A percentile compares a stretch with the other conserved stretches of the same genome.
Conservation (phyloP, 2,113 vertebrate species). For the Lycocorax pyrrhopterus region DNA sequence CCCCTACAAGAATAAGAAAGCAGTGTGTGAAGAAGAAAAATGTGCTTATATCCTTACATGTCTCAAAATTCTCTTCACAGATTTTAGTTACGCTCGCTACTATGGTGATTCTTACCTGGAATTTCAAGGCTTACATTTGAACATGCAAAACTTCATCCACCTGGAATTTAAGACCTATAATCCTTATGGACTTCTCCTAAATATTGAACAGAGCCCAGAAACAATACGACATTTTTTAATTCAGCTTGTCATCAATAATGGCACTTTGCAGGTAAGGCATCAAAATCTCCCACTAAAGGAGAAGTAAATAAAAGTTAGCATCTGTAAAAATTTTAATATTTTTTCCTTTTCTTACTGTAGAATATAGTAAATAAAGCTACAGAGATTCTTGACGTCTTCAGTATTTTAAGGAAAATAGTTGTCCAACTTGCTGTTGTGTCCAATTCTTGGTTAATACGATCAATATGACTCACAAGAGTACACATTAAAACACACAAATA, state of each 20-base stretch:
- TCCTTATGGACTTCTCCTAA: constrained; percentile 75
- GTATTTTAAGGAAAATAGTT: background rate
- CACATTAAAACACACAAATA: background rate
- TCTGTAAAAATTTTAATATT: background rate
- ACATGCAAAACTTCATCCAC: constrained; percentile 68
- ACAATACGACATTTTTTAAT: constrained; percentile 67
- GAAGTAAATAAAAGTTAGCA: background rate
- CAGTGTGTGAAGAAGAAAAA: background rate
- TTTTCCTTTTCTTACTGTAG: background rate
- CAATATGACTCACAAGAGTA: background rate
- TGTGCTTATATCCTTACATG: background rate
- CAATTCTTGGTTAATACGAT: background rate
- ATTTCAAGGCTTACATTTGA: constrained; percentile 76
- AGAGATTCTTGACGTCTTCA: background rate
- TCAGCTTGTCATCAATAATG: constrained; percentile 75
- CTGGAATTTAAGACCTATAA: constrained; percentile 77
- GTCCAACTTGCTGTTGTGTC: background rate
- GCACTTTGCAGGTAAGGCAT: constrained; percentile 75
- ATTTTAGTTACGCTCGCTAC: constrained; percentile 70
- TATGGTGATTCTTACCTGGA: constrained; percentile 79
- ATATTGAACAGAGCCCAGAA: constrained; percentile 68
- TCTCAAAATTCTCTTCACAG: constrained; percentile 57
- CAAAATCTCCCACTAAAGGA: background rate
- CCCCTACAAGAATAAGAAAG: background rate
- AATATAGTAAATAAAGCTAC: background rate